Evolutionary conservation across 2,113 vertebrate genomes (phyloP), one percentile per base, ranked within the genome.

Genomic region (Tragulus kanchil): DNA sequence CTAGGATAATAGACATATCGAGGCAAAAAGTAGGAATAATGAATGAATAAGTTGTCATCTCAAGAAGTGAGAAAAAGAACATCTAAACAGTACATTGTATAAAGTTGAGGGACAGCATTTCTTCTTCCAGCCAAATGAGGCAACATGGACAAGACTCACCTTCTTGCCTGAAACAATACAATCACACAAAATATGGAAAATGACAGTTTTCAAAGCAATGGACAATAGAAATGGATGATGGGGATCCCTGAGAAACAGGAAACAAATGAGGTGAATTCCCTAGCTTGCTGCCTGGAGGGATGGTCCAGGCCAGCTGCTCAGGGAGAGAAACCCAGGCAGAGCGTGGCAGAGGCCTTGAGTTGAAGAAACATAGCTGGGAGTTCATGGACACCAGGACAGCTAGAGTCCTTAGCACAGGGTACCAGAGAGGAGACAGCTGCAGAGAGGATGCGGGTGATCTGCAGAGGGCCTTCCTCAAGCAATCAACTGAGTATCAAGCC

Each of bases 1-100:
- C 81, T 90, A 82, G 69, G n/a, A 90, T 73, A 90, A 73, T 50
- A 96, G 82, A 75, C 69, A 90, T 42, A 65, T 65, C n/a, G 59
- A 90, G 48, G 21, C 62, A 69, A 62, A 95, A 85, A 48, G 61
- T 92, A 87, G 59, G 48, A 87, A 95, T 54, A 45, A 87, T 64
- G 81, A 81, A 81, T 71, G 54, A 86, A 56, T 91, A 86, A 73
- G 45, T 5, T 45, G 91, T 56, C 77, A 87, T 28, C 84, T 92
- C 48, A 82, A 73, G 56, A 81, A 87, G 28, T 36, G 14, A 87
- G 73, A 73, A 81, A 91, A 95, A n/a, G n/a, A 56, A 62, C 23
- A 86, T 31, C 26, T 26, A 81, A 71, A 56, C 52, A 21, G 54
- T 79, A 61, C 69, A 86, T 26, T 62, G 54, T 81, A 92, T 59